Evolutionary conservation across 2,888 invertebrate genomes (phyloP).

Genomic region (Leptogaster cylindrica): DNA sequence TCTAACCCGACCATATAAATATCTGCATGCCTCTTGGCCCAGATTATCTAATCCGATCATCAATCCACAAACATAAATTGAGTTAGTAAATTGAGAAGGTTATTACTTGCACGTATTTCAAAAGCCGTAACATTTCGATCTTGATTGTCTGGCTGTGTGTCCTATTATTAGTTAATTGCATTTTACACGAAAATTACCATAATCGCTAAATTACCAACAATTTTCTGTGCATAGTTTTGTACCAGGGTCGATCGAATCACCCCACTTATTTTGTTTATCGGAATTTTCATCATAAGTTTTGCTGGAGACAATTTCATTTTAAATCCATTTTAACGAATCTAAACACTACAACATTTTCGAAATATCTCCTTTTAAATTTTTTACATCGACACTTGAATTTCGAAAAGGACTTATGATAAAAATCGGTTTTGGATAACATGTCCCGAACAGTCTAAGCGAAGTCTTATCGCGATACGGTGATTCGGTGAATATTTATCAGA

Average conservation of each 20-base stretch:
- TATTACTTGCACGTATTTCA: conserved; percentile 10
- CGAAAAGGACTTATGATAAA: conserved; percentile 18
- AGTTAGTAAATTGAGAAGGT: not conserved
- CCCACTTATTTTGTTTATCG: conserved; percentile 4
- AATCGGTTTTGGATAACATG: conserved; percentile 18
- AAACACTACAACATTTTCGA: not conserved
- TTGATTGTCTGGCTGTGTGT: not conserved
- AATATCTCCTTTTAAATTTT: not conserved
- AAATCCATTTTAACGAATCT: not conserved
- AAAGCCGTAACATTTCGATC: not conserved
- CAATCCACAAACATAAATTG: not conserved
- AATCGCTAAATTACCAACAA: conserved; percentile 12
- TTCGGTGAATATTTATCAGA: too few species aligned
- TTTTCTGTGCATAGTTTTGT: conserved; percentile 6
- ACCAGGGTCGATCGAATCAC: not conserved
- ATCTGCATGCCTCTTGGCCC: too few species aligned
- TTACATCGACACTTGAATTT: conserved; percentile 9
- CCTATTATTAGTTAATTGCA: conserved; percentile 10
- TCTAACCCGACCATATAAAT: too few species aligned
- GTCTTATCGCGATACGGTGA: too few species aligned
- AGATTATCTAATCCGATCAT: not conserved
- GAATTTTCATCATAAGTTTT: not conserved
- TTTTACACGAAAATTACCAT: conserved; percentile 9
- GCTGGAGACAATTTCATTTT: conserved; percentile 7
- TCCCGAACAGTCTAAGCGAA: not conserved